Base-by-base conservation (phyloP, 2,888 invertebrate species). In the Deilephila elpenor region DNA sequence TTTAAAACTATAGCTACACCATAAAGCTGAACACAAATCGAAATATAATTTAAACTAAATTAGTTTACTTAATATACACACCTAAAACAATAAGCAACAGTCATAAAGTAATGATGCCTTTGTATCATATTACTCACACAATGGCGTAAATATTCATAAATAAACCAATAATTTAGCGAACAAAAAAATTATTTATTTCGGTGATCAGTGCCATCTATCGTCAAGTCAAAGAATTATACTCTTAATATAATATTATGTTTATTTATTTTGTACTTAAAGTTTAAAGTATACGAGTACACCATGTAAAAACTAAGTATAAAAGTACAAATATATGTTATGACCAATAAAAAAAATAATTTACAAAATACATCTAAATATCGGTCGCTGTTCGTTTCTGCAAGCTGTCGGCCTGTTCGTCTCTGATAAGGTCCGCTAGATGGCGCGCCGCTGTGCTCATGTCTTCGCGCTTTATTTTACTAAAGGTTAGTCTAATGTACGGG, bases 401-500 rank as follows among this genome's bases (percentile, higher is more conserved):
- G 73, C 84, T 56, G 56, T n/a, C 84, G n/a, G 78, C 75, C 53
- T 96, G 95, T 82, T 96, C 96, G 75, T 96, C 95, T 78, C 91
- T 91, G 74, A 97, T 96, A 74, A 96, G 88, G 64, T 95, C 94
- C 17, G 95, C 96, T 83, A 97, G 93, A 77, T 95, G 89, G 78
- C 94, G 88, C 82, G 96, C 93, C 0, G 96, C 97, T 77, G 90
- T 86, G 74, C 96, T 95, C 91, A 97, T 97, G 78, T 97, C 96
- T 76, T 95, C 95, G 34, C 95, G 92, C 0, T 95, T 87, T 19
- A 96, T 96, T 82, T 96, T 95, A 71, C 97, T 96, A 86, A 96
- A 98, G 0, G 97, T 96, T 59, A 97, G 95, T 71, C 98, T 91
- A 71, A 98, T 89, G 84, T 96, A 96, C 67, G 96, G 96, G 79